Base-by-base conservation (phyloP, 2,888 invertebrate genomes). In the Imbricaverruca yamaguchii region DNA sequence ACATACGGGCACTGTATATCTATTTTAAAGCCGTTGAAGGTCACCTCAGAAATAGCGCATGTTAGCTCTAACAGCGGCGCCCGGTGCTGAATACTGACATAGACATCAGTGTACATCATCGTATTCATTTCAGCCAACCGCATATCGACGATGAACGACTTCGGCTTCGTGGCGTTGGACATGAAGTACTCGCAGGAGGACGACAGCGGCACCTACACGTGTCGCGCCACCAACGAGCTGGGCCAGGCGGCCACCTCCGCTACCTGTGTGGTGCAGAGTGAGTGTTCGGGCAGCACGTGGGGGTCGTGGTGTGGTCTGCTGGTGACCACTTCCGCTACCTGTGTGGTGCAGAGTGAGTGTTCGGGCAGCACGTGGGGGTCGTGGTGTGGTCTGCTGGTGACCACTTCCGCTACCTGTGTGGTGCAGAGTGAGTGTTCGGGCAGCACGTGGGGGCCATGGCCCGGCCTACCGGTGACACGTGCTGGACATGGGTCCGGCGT, bases 111-210 rank as follows among this genome's bases (percentile, higher is more conserved):
- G 15, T 74, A 15, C 15, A 11, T 53, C 13, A 74, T 7, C 1
- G 12, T 7, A 11, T 39, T 6, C 23, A 10, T 65, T 65, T 8
- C 69, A 69, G 69, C 69, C 2, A 69, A 69, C 39, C 92, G 98
- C 85, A 98, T 98, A 87, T 94, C 95, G 18, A 96, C 97, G 88
- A 95, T 96, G 13, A 95, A 97, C 86, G 98, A 96, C 88, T 98
- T 99, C 87, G 98, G 98, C 77, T 98, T 96, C 87, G 97, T 98
- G 21, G 96, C 97, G 56, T 89, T 99, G 82, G 98, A 99, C 86
- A 97, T 99, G 85, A 92, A 97, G 90, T 94, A 97, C 85, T 94
- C 96, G 82, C 92, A 97, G 86, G 95, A 97, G 15, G 98, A 98
- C 87, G 98, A 99, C 89, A 93, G 95, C 23, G 99, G 98, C 80